phyloP scores from a whole-genome alignment of 2,797 vertebrate genomes.

The Chaunax sp. region DNA sequence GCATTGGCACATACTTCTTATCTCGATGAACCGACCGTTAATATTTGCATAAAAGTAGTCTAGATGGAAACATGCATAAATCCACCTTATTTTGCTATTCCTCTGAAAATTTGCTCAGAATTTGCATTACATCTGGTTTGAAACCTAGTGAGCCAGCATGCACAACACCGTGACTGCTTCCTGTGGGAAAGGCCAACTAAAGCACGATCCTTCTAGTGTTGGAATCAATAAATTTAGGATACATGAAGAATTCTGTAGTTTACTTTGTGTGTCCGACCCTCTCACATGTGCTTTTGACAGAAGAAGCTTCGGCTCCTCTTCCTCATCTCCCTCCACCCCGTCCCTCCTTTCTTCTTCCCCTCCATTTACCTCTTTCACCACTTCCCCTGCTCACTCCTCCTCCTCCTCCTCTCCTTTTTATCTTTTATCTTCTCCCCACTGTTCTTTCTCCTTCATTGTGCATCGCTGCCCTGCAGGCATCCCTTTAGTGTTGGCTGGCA shows the following conservation, averaged over 20 bases:
- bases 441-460: constrained; percentile 69
- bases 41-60: not conserved
- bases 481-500: constrained; percentile 67
- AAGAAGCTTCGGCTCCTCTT: constrained; percentile 21
- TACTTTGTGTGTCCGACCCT: not conserved
- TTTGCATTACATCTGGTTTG: not conserved
- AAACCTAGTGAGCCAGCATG: not conserved
- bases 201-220: not conserved
- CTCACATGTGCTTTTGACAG: constrained; percentile 18
- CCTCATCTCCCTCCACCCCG: constrained; percentile 22
- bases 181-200: not conserved
- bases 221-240: not conserved
- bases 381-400: constrained; percentile 21
- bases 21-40: not conserved
- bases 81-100: not conserved
- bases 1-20: not conserved
- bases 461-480: constrained; percentile 64
- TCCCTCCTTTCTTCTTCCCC: constrained; percentile 48
- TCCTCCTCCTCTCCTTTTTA: constrained; percentile 50
- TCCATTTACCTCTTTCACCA: constrained; percentile 56
- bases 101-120: not conserved
- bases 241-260: not conserved
- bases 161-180: not conserved
- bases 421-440: constrained; percentile 53
- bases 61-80: not conserved